Evolutionary conservation across 2,888 invertebrate species (phyloP), one percentile per base, ranked within the genome.

Genomic region (Tachystola acroxantha): DNA sequence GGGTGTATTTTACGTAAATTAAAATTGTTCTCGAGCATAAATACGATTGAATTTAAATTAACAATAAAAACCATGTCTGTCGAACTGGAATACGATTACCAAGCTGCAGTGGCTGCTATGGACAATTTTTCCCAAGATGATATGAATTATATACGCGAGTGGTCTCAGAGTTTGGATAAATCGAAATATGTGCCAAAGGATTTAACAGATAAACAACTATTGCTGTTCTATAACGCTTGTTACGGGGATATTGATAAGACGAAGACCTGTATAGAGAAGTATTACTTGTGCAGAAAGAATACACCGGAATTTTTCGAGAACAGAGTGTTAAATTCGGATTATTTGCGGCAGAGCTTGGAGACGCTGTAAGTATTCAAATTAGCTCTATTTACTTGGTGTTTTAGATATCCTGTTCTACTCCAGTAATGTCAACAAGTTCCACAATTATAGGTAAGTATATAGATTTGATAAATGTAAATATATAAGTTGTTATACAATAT

Each of bases 191-290:
- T 88, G 44, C 88, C 89, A 11, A 80, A 81, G 53, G 87, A 88
- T 63, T 53, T 87, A 43, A 53, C 88, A 20, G 88, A 90, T 47
- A 90, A 91, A 66, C 91, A 91, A 63, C 74, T 92, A 36, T 85
- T 90, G 19, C 65, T 91, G 28, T 93, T 93, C 58, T 88, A 91
- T 48, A 87, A 91, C 54, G 91, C 92, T 32, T 92, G 92, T 64
- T 88, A 90, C 42, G 90, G 88, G 37, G 79, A 90, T 26, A 54
- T 89, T 49, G 89, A 89, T 9, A 86, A 84, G 34, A 89, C 89
- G 0, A 89, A 90, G 58, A 72, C 63, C n/a, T 92, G 92, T 50
- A 90, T 93, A 50, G 82, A 88, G 47, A 85, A 85, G 40, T 92
- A 90, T 70, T 92, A 90, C 58, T 78, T 78, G 20, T 70, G 88